These are phyloP conservation scores for Dascyllus trimaculatus DNA, from an alignment of 2,113 vertebrate genomes.

Conservation along the genomic window DNA sequence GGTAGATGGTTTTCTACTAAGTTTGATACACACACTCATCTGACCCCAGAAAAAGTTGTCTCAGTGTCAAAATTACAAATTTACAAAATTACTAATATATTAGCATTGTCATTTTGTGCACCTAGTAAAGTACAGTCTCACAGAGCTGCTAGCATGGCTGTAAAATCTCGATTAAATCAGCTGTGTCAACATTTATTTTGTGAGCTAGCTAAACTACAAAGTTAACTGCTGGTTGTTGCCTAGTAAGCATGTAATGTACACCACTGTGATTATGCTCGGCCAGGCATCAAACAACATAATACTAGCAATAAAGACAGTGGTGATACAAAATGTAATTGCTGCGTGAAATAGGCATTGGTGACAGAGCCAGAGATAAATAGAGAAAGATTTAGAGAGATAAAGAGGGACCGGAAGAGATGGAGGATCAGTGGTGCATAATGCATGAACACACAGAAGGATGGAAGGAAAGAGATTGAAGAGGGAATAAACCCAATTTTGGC, in stretches of 20 bases:
- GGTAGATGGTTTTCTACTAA: too few relatives aligned
- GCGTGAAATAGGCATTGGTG: neutral
- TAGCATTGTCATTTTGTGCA: too few relatives aligned
- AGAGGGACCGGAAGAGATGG: neutral
- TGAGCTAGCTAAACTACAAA: too few relatives aligned
- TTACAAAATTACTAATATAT: too few relatives aligned
- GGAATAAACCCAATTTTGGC: neutral
- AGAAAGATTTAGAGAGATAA: neutral
- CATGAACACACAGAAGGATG: neutral
- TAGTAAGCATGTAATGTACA: neutral
- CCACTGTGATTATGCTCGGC: neutral
- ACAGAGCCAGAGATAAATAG: neutral
- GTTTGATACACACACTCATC: too few relatives aligned
- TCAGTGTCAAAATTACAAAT: too few relatives aligned
- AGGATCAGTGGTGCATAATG: neutral
- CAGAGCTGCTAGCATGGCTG: too few relatives aligned
- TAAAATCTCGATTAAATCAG: too few relatives aligned
- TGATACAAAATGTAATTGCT: neutral
- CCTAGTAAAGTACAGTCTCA: too few relatives aligned
- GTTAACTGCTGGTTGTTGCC: neutral
- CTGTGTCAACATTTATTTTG: too few relatives aligned
- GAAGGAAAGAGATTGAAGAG: neutral
- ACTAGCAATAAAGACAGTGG: neutral
- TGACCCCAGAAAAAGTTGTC: too few relatives aligned
- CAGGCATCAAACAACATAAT: neutral